These are phyloP conservation scores for Plectropomus leopardus DNA, from an alignment of 2,113 vertebrate species.

Conservation along the genomic window DNA sequence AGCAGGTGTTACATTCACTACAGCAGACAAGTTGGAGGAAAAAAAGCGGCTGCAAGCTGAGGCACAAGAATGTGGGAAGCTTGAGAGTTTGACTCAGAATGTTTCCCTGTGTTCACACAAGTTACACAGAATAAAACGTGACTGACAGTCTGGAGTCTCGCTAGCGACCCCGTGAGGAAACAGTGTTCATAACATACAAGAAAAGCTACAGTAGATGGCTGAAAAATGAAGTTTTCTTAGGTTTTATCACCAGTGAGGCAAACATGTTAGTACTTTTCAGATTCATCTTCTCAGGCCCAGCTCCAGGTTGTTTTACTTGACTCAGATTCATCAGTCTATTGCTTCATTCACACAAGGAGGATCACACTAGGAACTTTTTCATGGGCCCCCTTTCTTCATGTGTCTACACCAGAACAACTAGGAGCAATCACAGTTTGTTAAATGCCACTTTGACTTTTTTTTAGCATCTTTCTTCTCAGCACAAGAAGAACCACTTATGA, in stretches of 20 bases:
- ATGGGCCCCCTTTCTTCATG: no score
- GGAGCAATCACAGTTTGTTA: no score
- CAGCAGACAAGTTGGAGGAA: conserved; percentile 22
- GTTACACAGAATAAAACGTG: neutral
- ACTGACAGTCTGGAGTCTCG: neutral
- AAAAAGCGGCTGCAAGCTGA: neutral
- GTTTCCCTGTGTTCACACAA: neutral
- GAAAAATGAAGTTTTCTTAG: neutral
- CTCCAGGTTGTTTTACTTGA: neutral
- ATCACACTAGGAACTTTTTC: no score
- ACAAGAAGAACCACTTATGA: no score
- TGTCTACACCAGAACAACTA: no score
- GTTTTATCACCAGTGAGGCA: neutral
- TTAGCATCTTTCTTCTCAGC: no score
- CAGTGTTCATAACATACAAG: neutral
- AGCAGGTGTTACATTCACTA: conserved; percentile 71
- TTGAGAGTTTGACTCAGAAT: conserved; percentile 7
- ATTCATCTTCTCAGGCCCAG: neutral
- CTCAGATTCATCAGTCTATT: neutral
- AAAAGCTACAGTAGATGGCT: neutral
- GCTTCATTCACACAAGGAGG: neutral
- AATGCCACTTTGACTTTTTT: no score
- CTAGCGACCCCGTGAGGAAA: neutral
- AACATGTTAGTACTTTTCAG: neutral
- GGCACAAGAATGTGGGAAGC: conserved; percentile 38